A percentile compares a stretch with the other conserved stretches of the same genome.
Conservation (phyloP, 1,140 invertebrate species). For the Drosophila pandora region DNA sequence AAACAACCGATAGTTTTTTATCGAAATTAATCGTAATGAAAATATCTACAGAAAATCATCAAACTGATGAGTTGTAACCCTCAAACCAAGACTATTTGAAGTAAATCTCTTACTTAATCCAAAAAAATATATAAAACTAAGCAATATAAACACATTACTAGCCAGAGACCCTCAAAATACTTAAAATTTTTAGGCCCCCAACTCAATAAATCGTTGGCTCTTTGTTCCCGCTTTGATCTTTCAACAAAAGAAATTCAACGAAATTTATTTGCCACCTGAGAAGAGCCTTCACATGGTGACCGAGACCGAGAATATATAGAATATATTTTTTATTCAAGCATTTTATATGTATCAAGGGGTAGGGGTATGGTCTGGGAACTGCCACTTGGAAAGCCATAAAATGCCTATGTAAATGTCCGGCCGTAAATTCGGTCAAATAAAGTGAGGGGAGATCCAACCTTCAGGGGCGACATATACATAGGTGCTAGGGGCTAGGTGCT, state of each 20-base stretch:
- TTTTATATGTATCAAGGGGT: background rate
- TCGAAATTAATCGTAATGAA: too few relatives aligned
- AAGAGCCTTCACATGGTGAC: background rate
- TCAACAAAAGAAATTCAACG: slow-evolving; percentile 40
- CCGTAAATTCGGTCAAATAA: slow-evolving; percentile 55
- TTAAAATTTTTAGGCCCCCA: slow-evolving; percentile 2
- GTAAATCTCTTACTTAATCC: too few relatives aligned
- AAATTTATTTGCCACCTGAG: slow-evolving; percentile 46
- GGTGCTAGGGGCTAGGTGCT: too few relatives aligned
- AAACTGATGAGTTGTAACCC: too few relatives aligned
- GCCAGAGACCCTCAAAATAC: background rate
- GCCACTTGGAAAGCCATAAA: slow-evolving; percentile 50
- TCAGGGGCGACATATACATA: slow-evolving; percentile 12
- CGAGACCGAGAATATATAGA: background rate
- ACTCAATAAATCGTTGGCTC: slow-evolving; percentile 26
- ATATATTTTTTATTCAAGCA: background rate
- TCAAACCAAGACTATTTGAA: too few relatives aligned
- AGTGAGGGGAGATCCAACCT: background rate
- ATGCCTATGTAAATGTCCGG: slow-evolving; percentile 63
- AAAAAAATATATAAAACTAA: background rate
- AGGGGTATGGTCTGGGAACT: slow-evolving; percentile 13
- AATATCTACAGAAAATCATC: too few relatives aligned
- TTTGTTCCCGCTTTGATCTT: slow-evolving; percentile 32
- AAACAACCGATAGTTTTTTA: too few relatives aligned
- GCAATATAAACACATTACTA: background rate